Evolutionary conservation across 1,140 invertebrate species (phyloP).

Genomic region (Laodelphax striatellus): DNA sequence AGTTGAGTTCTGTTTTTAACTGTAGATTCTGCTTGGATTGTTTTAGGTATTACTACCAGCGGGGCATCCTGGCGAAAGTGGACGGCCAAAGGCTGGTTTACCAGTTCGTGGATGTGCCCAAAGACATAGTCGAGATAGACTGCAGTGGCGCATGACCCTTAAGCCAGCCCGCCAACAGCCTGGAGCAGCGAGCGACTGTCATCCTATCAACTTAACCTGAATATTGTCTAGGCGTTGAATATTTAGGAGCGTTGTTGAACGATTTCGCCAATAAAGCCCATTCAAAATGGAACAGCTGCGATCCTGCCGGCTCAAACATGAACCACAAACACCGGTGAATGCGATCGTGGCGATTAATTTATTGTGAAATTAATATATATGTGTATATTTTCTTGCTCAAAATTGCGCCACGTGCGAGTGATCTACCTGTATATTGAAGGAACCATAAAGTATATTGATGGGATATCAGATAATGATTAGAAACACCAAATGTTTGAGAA

Average conservation of each 20-base stretch:
- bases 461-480: background rate
- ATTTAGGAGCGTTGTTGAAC: background rate
- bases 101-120: constrained; percentile 98
- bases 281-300: constrained; percentile 1
- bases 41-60: constrained; percentile 92
- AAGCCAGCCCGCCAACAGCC: background rate
- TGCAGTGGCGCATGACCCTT: constrained; percentile 69
- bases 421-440: background rate
- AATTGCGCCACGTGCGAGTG: background rate
- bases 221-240: background rate
- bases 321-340: background rate
- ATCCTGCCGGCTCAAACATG: background rate
- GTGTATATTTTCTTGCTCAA: constrained; percentile 1
- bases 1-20: too few species aligned
- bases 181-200: background rate
- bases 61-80: constrained; percentile 97
- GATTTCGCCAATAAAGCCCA: background rate
- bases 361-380: background rate
- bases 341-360: background rate
- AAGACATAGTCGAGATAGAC: constrained; percentile 95
- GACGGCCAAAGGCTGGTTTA: constrained; percentile 98
- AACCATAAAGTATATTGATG: background rate
- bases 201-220: background rate
- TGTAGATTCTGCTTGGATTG: background rate
- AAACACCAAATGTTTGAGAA: background rate